A percentile compares a stretch with the other conserved stretches of the same genome.
phyloP scores from a whole-genome alignment of 2,888 invertebrate species.

The Spisula solida region DNA sequence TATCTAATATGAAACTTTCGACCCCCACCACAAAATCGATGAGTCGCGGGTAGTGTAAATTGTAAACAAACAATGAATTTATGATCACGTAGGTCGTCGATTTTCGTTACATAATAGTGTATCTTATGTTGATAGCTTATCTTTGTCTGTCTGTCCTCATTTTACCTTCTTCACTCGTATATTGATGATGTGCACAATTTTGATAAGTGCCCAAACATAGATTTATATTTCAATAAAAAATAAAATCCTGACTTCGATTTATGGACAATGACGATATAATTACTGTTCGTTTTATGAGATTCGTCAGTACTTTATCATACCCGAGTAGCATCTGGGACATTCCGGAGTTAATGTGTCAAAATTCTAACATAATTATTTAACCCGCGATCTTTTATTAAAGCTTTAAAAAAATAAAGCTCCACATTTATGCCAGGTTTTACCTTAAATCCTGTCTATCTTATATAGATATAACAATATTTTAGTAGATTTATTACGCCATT shows the following conservation, averaged over 20 bases:
- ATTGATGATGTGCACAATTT: no score
- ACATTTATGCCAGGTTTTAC: neutral
- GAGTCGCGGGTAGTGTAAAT: no score
- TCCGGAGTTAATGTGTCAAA: conserved; percentile 6
- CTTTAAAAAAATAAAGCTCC: neutral
- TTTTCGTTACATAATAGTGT: neutral
- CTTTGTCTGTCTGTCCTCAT: neutral
- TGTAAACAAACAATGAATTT: no score
- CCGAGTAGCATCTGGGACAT: neutral
- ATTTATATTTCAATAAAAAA: neutral
- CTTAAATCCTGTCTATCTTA: neutral
- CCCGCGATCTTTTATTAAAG: neutral
- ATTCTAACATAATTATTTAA: neutral
- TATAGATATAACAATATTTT: conserved; percentile 1
- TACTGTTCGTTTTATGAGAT: neutral
- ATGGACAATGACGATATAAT: neutral
- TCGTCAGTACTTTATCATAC: neutral
- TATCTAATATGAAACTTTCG: no score
- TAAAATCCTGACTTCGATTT: neutral
- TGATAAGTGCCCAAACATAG: no score
- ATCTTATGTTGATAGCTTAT: neutral
- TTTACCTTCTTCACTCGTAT: neutral
- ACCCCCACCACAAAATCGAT: no score
- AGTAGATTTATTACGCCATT: neutral
- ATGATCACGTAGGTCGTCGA: no score